Evolutionary conservation across 2,888 invertebrate genomes (phyloP).

Genomic region (Thereva nobilitata): DNA sequence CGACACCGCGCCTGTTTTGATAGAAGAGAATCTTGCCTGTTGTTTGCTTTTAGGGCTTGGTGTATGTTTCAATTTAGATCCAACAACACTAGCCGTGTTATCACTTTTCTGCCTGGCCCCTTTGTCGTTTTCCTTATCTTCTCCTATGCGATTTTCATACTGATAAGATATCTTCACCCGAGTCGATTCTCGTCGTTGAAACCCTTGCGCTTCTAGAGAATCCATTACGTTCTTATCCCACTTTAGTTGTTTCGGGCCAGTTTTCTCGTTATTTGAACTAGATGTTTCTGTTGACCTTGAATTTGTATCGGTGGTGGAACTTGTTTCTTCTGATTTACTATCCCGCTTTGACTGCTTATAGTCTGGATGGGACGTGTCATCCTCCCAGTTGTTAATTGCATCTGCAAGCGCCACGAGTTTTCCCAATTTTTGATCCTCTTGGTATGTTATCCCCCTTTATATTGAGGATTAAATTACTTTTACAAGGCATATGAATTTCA

Average conservation of each 20-base stretch:
- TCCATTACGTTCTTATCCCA: constrained; percentile 73
- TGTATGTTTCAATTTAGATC: no score
- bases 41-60: no score
- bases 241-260: constrained; percentile 61
- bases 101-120: no score
- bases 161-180: constrained; percentile 79
- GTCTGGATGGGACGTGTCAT: constrained; percentile 69
- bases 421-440: constrained; percentile 66
- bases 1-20: constrained; percentile 55
- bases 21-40: neutral
- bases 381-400: constrained; percentile 88
- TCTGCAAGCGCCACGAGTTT: constrained; percentile 81
- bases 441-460: no score
- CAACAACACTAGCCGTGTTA: no score
- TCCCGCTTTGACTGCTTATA: constrained; percentile 23
- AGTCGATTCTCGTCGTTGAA: constrained; percentile 76
- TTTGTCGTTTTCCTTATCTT: neutral
- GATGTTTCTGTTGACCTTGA: neutral
- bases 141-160: constrained; percentile 58
- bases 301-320: constrained; percentile 24
- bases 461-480: no score
- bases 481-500: no score
- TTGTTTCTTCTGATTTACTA: neutral
- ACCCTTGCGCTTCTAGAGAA: constrained; percentile 81
- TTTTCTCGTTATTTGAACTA: neutral